Evolutionary conservation across 2,113 vertebrate genomes (phyloP).

Genomic region (Ciconia stormi): DNA sequence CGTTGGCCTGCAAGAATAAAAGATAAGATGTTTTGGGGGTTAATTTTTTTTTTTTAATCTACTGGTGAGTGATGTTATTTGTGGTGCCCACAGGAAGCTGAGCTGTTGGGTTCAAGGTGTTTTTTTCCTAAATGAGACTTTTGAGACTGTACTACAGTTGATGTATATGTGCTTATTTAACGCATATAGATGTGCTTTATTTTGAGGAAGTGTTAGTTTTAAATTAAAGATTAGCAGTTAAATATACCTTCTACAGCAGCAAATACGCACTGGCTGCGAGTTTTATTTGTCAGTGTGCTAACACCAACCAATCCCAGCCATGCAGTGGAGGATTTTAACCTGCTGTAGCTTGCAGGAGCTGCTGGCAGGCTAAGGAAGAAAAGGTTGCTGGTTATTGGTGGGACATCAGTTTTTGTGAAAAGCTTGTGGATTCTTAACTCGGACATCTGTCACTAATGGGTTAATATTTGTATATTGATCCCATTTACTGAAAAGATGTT

Average conservation of each 20-base stretch:
- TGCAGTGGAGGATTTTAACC: not conserved
- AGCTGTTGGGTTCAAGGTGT: not conserved
- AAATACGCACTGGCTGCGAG: not conserved
- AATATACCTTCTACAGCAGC: not conserved
- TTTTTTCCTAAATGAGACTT: not conserved
- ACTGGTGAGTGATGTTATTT: not conserved
- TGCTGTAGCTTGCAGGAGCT: not conserved
- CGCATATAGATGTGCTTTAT: constrained; percentile 13
- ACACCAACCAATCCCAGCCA: not conserved
- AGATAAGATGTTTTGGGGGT: not conserved
- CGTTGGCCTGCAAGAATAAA: not conserved
- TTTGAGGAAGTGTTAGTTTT: constrained; percentile 52
- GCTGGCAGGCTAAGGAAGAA: not conserved
- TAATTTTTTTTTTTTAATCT: not conserved
- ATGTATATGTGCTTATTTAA: not conserved
- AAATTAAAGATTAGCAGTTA: constrained; percentile 30
- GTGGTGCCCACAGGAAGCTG: not conserved
- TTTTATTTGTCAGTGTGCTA: not conserved
- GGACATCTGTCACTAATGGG: not conserved
- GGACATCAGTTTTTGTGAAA: not conserved
- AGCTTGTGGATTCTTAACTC: not conserved
- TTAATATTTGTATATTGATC: not conserved
- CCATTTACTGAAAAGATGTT: not conserved
- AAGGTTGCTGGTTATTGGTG: not conserved
- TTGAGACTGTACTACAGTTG: not conserved